Conservation (phyloP, 2,888 invertebrate genomes). For the Andrena haemorrhoa region DNA sequence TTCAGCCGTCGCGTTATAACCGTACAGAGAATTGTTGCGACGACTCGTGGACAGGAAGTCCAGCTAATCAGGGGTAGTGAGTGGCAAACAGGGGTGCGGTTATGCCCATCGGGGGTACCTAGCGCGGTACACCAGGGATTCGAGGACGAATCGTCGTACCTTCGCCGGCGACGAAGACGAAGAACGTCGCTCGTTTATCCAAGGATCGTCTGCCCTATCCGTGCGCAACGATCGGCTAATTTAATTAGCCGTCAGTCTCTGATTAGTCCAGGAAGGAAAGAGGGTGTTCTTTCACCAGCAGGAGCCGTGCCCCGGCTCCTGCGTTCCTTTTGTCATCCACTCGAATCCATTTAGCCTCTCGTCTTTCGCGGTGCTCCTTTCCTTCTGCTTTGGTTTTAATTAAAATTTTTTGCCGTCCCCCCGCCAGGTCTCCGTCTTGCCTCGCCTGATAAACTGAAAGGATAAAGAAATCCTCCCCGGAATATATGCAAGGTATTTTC, state of each 20-base stretch:
- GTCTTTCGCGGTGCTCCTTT: constrained; percentile 35
- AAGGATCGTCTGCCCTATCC: constrained; percentile 53
- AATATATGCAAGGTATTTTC: constrained; percentile 38
- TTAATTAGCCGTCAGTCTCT: constrained; percentile 71
- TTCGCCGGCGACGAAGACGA: constrained; percentile 27
- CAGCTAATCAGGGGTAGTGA: constrained; percentile 85
- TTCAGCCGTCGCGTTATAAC: constrained; percentile 23
- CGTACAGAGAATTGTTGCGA: constrained; percentile 64
- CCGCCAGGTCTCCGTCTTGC: neutral
- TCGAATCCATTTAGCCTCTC: constrained; percentile 59
- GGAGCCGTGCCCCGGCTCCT: constrained; percentile 28
- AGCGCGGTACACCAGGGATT: constrained; percentile 76
- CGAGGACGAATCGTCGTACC: constrained; percentile 65
- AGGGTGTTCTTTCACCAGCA: constrained; percentile 45
- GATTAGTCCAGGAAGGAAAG: constrained; percentile 63
- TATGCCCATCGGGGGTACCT: constrained; percentile 72
- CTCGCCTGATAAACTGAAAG: constrained; percentile 50
- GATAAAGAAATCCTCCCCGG: constrained; percentile 57
- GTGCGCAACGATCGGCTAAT: constrained; percentile 68
- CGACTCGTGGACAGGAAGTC: constrained; percentile 84
- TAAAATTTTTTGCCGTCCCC: constrained; percentile 61
- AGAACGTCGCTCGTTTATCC: constrained; percentile 46
- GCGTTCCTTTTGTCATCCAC: constrained; percentile 55
- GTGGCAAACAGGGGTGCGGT: constrained; percentile 85
- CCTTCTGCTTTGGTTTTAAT: constrained; percentile 66